Conservation (phyloP, 2,888 invertebrate species). For the Acrobasis repandana region DNA sequence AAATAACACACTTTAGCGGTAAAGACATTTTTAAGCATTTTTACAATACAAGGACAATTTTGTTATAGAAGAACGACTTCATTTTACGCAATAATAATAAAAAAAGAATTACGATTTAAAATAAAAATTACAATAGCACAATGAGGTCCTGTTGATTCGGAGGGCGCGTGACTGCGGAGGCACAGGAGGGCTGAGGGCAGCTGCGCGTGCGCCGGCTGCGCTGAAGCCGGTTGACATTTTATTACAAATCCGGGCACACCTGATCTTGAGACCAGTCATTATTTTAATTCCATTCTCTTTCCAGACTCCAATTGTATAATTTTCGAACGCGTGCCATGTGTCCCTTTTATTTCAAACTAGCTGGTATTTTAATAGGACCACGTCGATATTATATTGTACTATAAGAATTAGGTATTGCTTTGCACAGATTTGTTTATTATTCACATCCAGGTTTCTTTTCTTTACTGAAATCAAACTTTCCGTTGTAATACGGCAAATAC, state of each 20-base stretch:
- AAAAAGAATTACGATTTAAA: constrained; percentile 3
- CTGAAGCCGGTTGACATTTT: constrained; percentile 70
- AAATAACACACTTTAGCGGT: neutral
- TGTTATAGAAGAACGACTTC: neutral
- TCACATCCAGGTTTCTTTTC: constrained; percentile 33
- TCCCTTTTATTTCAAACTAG: constrained; percentile 38
- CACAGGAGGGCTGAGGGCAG: constrained; percentile 63
- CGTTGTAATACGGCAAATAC: constrained; percentile 88
- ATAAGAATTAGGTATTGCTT: neutral
- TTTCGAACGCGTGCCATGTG: constrained; percentile 51
- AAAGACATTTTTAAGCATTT: neutral
- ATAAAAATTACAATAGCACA: constrained; percentile 32
- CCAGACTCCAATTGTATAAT: constrained; percentile 52
- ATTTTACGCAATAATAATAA: neutral
- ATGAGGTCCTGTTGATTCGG: constrained; percentile 64
- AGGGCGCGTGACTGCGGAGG: constrained; percentile 61
- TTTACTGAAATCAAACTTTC: constrained; percentile 78
- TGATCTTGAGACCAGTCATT: constrained; percentile 74
- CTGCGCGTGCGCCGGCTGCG: constrained; percentile 76
- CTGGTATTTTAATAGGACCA: constrained; percentile 27
- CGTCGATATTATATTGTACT: constrained; percentile 22
- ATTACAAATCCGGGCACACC: constrained; percentile 77
- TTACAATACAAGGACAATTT: neutral
- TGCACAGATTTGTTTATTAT: constrained; percentile 20
- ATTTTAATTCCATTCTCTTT: constrained; percentile 65